Base-by-base conservation (phyloP, 2,888 invertebrate genomes). In the Oscheius myriophilus region DNA sequence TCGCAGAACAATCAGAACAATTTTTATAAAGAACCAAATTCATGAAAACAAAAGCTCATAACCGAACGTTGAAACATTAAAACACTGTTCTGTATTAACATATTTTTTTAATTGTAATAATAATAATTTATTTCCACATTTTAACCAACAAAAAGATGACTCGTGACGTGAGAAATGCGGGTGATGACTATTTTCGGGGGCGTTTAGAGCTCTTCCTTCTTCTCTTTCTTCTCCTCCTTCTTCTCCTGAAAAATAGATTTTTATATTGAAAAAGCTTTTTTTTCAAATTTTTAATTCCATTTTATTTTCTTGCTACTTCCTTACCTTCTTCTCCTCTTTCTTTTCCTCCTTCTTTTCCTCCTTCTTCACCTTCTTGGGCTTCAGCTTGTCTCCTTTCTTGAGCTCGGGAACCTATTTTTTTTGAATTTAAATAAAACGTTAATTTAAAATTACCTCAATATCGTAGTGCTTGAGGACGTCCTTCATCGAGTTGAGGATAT, bases 401-500 rank as follows among this genome's bases (percentile, higher is more conserved):
- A 76, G 49, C 55, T 83, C 83, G 7, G 83, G 82, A 18, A 84
- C 71, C n/a, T n/a, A n/a, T n/a, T n/a, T n/a, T n/a, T n/a, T n/a
- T n/a, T n/a, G n/a, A 67, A 67, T 26, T 12, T n/a, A 57, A 57
- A 18, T 57, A 21, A 6, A 16, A 25, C 11, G 69, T 80, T n/a
- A n/a, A n/a, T n/a, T n/a, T n/a, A n/a, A n/a, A n/a, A n/a, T n/a
- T n/a, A n/a, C n/a, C 53, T 85, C 83, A 16, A 85, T 73, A 58
- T 76, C 82, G 67, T 76, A 83, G 69, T 86, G 78, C 45, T 75
- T 72, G 21, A 84, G 67, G 18, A 86, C 84, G 49, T 82, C 82
- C 68, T 84, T 84, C 86, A 86, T 86, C 57, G 84, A 81, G 73
- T 82, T 82, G 53, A 86, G 70, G 26, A 86, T 82, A 67, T 86